Conservation (phyloP, 2,888 invertebrate genomes). For the Gymnocheta viridis region DNA sequence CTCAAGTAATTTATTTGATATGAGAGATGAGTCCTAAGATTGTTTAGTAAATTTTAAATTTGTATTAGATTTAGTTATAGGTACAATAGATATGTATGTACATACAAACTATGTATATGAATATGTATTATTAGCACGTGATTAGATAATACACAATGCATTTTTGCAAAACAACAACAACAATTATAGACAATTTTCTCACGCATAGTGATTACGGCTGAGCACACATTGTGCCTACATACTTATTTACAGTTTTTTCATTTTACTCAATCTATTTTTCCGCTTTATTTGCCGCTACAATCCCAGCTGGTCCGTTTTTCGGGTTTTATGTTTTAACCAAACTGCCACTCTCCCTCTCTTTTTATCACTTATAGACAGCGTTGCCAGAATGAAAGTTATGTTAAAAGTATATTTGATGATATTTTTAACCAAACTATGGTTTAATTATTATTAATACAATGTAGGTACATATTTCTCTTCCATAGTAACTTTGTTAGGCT, state of each 20-base stretch:
- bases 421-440: too few relatives aligned
- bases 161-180: background rate
- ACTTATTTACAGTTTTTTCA: background rate
- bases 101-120: background rate
- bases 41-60: too few relatives aligned
- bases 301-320: background rate
- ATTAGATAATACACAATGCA: background rate
- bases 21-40: background rate
- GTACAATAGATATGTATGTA: background rate
- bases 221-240: background rate
- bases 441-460: too few relatives aligned
- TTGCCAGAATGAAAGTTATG: too few relatives aligned
- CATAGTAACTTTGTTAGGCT: too few relatives aligned
- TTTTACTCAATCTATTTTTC: background rate
- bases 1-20: background rate
- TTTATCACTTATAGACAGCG: background rate
- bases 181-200: background rate
- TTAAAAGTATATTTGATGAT: too few relatives aligned
- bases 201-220: background rate
- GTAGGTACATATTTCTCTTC: too few relatives aligned
- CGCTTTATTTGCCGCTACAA: background rate
- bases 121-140: background rate
- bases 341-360: too few relatives aligned
- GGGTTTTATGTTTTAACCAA: too few relatives aligned
- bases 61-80: background rate